Evolutionary conservation across 2,888 invertebrate species (phyloP).

Genomic region (Thera britannica): DNA sequence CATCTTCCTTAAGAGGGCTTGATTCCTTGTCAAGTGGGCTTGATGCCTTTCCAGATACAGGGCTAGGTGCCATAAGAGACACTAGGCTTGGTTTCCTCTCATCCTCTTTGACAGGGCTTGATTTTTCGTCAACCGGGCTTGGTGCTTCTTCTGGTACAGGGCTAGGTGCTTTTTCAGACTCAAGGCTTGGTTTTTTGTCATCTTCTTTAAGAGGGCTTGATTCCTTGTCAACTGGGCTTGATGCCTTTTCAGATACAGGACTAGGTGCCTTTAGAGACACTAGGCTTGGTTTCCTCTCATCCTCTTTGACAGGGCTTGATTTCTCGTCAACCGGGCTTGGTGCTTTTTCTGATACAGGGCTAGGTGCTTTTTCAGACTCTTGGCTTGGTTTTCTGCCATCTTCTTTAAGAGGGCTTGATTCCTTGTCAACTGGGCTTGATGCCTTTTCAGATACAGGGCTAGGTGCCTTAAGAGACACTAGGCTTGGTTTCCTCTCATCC

Average conservation of each 20-base stretch:
- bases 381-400: no score
- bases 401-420: no score
- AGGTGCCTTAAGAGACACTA: conserved; percentile 17
- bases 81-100: no score
- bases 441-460: conserved; percentile 26
- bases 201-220: conserved; percentile 15
- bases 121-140: background rate
- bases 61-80: no score
- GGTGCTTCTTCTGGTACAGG: background rate
- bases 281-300: conserved; percentile 1
- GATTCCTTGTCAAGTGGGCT: no score
- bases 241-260: conserved; percentile 12
- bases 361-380: conserved; percentile 24
- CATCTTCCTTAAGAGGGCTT: no score
- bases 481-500: conserved; percentile 18
- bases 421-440: no score
- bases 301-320: background rate
- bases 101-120: no score
- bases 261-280: conserved; percentile 15
- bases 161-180: no score
- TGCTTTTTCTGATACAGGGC: conserved; percentile 7
- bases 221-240: background rate
- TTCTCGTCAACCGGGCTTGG: conserved; percentile 13
- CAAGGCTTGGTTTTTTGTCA: background rate
- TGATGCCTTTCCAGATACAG: no score